Evolutionary conservation across 2,113 vertebrate species (phyloP), one percentile per base, ranked within the genome.

Genomic region (Crotalus helleri): DNA sequence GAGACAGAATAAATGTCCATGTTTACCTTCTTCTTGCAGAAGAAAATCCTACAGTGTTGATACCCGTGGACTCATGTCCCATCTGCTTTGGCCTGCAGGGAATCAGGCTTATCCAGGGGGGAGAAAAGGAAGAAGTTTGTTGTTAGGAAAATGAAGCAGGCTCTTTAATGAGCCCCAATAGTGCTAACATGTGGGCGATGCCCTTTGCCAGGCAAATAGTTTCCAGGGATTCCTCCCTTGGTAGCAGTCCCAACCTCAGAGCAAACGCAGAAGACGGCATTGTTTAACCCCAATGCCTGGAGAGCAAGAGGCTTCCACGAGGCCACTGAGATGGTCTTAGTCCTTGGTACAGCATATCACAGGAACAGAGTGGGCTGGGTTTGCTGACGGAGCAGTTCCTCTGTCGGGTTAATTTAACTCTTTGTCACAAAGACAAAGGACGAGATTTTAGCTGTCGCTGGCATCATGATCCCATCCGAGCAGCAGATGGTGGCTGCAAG

Each of bases 401-500:
- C 59, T 23, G 29, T 39, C 26, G 21, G 53, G 85, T 69, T 57
- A 53, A 33, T 55, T 92, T 46, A 89, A 89, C 64, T 92, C 87
- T 89, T 89, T 85, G 88, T 85, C 54, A 85, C 54, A 21, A 74
- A 90, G 55, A 93, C 88, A 90, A 90, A 93, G 92, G 88, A 19
- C 26, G 17, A 12, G 74, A 6, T 8, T 86, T 59, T 23, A 44
- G 53, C 92, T 29, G 87, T 4, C 7, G 55, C 88, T 53, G 29
- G 39, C 64, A 51, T 39, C 44, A 9, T 49, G 88, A 90, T 90
- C 88, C 88, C 15, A 1, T 3, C 88, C 0, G 54, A 6, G 88
- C 74, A 59, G 88, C 92, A 33, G 61, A 90, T 93, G 92, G 92
- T 90, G 92, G 55, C 92, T 13, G 74, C 92, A 86, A 93, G 92